phyloP scores from a whole-genome alignment of 2,888 invertebrate species.

The Harpagoxenus sublaevis region DNA sequence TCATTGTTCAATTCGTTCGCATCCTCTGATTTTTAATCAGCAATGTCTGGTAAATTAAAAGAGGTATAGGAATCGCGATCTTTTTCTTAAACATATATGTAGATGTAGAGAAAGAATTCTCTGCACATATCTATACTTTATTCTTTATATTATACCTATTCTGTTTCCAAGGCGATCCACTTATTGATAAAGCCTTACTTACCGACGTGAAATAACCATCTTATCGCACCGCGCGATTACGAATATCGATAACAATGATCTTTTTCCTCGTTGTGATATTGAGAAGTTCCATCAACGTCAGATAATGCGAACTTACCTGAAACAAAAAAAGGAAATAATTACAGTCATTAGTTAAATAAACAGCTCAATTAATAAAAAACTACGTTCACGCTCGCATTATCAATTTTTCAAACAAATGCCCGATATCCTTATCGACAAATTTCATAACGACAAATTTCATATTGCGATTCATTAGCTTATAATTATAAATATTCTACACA shows the following conservation, averaged over 20 bases:
- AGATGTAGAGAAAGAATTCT: background rate
- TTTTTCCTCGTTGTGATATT: slow-evolving; percentile 54
- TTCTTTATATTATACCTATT: background rate
- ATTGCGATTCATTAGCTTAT: slow-evolving; percentile 35
- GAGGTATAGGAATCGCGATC: background rate
- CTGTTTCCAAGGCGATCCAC: slow-evolving; percentile 14
- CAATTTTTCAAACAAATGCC: background rate
- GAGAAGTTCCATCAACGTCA: slow-evolving; percentile 36
- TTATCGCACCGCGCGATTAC: slow-evolving; percentile 47
- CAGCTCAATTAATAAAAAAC: background rate
- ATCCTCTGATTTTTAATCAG: background rate
- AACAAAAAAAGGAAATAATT: slow-evolving; percentile 58
- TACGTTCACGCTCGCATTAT: background rate
- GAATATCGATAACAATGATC: slow-evolving; percentile 40
- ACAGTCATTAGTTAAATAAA: slow-evolving; percentile 9
- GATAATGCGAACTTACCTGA: slow-evolving; percentile 67
- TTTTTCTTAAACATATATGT: background rate
- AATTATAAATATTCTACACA: slow-evolving; percentile 52
- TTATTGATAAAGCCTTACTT: slow-evolving; percentile 43
- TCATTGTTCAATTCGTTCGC: background rate
- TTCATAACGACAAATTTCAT: slow-evolving; percentile 37
- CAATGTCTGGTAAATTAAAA: background rate
- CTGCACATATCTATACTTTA: too few species aligned
- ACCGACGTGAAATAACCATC: slow-evolving; percentile 41
- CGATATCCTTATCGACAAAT: slow-evolving; percentile 43